Percentiles rank a stretch among this genome's conserved stretches.
These are phyloP conservation scores for Castor canadensis DNA, from an alignment of 2,113 vertebrate species.

Conservation along the genomic window DNA sequence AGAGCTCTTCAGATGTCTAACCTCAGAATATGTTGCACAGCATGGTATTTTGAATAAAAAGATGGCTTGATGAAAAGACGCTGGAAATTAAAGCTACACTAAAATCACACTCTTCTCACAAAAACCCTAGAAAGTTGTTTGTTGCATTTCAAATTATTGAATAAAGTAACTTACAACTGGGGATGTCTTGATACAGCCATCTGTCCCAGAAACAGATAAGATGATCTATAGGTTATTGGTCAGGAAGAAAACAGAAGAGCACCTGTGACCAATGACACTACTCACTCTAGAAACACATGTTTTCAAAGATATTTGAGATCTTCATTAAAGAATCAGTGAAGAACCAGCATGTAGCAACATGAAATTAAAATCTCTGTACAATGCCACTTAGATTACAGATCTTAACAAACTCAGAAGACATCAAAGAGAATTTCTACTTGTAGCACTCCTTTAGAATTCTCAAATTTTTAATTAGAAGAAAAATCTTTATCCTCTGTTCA, in stretches of 20 bases:
- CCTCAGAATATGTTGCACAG: neutral
- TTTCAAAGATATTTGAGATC: neutral
- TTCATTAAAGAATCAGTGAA: neutral
- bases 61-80: neutral
- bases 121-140: neutral
- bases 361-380: neutral
- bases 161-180: neutral
- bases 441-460: neutral
- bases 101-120: neutral
- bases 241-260: neutral
- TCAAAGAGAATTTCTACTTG: neutral
- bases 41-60: neutral
- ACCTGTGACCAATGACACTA: neutral
- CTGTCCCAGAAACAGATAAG: neutral
- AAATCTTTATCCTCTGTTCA: neutral
- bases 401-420: neutral
- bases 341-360: neutral
- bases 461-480: neutral
- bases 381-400: neutral
- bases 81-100: neutral
- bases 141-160: neutral
- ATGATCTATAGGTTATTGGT: neutral
- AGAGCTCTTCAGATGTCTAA: neutral
- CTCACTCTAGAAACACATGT: neutral
- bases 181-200: neutral